Percentiles rank a stretch among this genome's conserved stretches.
These are phyloP conservation scores for Actinostola sp. DNA, from an alignment of 92 coral and sea anemone genomes.

Conservation along the genomic window DNA sequence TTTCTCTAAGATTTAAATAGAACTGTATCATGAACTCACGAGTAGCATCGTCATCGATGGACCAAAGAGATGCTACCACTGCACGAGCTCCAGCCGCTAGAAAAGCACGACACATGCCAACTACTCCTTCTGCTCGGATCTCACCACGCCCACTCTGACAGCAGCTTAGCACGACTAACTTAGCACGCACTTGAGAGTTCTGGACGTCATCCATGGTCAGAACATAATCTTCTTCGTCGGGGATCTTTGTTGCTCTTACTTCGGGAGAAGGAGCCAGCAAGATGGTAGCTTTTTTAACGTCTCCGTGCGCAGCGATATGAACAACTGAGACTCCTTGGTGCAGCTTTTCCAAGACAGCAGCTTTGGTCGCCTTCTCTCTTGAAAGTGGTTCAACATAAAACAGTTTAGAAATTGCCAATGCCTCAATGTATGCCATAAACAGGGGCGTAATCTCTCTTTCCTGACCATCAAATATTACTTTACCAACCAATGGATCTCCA, in stretches of 20 bases:
- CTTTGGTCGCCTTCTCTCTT: constrained; percentile 8
- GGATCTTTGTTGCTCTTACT: background rate
- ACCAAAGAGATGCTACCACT: constrained; percentile 41
- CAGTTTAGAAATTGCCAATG: background rate
- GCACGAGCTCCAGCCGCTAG: constrained; percentile 43
- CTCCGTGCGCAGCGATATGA: constrained; percentile 23
- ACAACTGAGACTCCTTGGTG: constrained; percentile 13
- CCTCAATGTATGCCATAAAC: background rate
- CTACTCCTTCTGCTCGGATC: constrained; percentile 27
- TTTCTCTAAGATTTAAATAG: constrained; percentile 6
- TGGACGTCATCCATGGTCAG: constrained; percentile 29
- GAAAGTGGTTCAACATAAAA: constrained; percentile 1
- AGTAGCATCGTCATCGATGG: constrained; percentile 36
- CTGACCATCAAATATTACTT: constrained; percentile 18
- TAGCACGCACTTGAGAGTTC: constrained; percentile 3
- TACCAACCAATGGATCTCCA: constrained; percentile 20
- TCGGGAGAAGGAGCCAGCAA: constrained; percentile 19
- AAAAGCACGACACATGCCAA: constrained; percentile 27
- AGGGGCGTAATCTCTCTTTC: background rate
- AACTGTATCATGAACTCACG: constrained; percentile 22
- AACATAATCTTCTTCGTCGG: constrained; percentile 27
- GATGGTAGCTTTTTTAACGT: background rate
- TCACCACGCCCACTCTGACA: constrained; percentile 32
- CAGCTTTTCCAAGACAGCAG: background rate
- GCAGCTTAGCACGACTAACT: constrained; percentile 22